Conservation (phyloP, 2,113 vertebrate species). For the Mobula birostris region DNA sequence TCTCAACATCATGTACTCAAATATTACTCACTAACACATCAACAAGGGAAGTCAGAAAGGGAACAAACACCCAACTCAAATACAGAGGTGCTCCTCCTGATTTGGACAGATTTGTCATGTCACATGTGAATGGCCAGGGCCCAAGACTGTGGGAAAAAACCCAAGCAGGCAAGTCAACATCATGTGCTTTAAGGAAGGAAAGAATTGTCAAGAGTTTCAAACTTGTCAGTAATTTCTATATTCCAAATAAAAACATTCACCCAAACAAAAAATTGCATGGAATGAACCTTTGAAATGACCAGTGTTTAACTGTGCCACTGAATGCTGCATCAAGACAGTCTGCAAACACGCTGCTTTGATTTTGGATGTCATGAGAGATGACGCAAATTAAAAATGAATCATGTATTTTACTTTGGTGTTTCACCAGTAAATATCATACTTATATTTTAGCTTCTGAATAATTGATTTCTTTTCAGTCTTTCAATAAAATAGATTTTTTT, state of each 20-base stretch:
- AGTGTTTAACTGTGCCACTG: neutral
- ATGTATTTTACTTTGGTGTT: neutral
- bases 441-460: neutral
- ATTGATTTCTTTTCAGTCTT: neutral
- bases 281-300: conserved; percentile 14
- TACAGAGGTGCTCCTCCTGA: neutral
- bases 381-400: conserved; percentile 14
- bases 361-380: conserved; percentile 19
- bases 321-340: neutral
- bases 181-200: neutral
- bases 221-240: neutral
- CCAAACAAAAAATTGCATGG: conserved; percentile 33
- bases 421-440: neutral
- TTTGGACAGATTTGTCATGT: neutral
- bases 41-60: neutral
- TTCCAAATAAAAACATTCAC: conserved; percentile 1
- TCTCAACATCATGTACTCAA: neutral
- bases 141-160: neutral
- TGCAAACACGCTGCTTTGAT: neutral
- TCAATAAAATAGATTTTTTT: neutral
- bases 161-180: neutral
- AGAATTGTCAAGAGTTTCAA: neutral
- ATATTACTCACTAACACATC: neutral
- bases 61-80: neutral
- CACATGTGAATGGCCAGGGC: neutral